These are phyloP conservation scores for Hirundo rustica DNA, from an alignment of 2,797 vertebrate genomes.

Conservation along the genomic window DNA sequence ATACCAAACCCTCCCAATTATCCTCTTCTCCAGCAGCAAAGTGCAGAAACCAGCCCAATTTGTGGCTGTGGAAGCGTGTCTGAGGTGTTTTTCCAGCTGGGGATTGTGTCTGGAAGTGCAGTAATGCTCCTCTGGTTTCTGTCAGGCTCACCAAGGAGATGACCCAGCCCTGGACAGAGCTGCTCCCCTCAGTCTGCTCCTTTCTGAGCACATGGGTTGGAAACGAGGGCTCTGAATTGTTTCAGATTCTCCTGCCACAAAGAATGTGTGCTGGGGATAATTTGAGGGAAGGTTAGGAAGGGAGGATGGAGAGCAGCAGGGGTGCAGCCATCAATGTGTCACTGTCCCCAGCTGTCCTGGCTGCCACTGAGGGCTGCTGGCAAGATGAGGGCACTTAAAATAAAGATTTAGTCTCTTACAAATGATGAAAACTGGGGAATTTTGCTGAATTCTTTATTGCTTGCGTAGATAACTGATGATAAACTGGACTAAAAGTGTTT, in stretches of 20 bases:
- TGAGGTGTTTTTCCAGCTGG: neutral
- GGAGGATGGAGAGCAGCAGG: neutral
- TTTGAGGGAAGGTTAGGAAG: too few relatives aligned
- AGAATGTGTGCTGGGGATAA: neutral
- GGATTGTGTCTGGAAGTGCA: neutral
- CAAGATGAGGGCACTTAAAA: rapidly evolving
- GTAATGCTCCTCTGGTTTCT: neutral
- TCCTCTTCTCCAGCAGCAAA: neutral
- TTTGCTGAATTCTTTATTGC: neutral
- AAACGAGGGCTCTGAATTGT: rapidly evolving
- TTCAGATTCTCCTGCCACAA: neutral
- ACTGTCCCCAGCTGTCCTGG: neutral
- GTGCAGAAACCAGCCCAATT: neutral
- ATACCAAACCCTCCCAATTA: neutral
- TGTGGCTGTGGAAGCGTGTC: neutral
- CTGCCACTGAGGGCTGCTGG: neutral
- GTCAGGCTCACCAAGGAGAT: neutral
- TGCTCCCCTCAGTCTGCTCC: neutral
- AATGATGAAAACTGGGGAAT: neutral
- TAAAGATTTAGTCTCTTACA: neutral
- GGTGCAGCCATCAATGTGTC: neutral
- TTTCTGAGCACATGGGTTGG: neutral
- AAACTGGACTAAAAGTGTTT: neutral
- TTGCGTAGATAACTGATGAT: neutral
- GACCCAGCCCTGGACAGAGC: neutral